Conservation (phyloP, 2,113 vertebrate genomes). For the Xiphorhynchus elegans region DNA sequence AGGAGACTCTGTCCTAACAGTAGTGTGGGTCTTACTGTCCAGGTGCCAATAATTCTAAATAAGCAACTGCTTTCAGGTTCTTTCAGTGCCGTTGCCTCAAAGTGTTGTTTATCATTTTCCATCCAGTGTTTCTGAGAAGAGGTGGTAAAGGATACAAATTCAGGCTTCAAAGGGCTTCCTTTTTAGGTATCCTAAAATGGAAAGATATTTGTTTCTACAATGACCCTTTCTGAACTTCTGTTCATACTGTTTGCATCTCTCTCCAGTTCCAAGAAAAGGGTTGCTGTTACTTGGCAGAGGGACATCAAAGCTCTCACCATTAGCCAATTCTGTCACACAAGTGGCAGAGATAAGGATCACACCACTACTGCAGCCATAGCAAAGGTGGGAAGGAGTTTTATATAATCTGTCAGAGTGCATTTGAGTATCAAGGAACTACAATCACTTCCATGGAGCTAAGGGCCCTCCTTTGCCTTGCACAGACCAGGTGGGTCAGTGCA, state of each 20-base stretch:
- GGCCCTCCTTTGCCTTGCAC: background rate
- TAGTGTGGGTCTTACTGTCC: background rate
- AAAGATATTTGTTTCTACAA: background rate
- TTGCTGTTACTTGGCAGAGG: background rate
- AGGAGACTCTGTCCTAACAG: background rate
- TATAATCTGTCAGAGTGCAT: background rate
- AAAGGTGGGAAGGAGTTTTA: background rate
- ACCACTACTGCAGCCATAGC: background rate
- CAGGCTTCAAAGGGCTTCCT: background rate
- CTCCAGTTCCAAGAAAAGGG: background rate
- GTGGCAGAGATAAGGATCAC: background rate
- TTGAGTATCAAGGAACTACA: background rate
- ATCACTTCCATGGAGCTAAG: background rate
- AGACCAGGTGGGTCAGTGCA: background rate
- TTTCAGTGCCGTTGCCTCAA: background rate
- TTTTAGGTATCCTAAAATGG: background rate
- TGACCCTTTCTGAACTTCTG: background rate
- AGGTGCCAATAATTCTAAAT: background rate
- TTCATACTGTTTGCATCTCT: background rate
- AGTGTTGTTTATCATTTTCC: background rate
- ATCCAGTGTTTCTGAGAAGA: background rate
- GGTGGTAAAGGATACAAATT: background rate
- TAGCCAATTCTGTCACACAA: background rate
- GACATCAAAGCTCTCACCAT: background rate
- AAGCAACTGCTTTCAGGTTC: background rate